A percentile compares a stretch with the other conserved stretches of the same genome.
Evolutionary conservation across 92 coral and sea anemone species (phyloP).

Genomic region (Phymanthus crucifer): DNA sequence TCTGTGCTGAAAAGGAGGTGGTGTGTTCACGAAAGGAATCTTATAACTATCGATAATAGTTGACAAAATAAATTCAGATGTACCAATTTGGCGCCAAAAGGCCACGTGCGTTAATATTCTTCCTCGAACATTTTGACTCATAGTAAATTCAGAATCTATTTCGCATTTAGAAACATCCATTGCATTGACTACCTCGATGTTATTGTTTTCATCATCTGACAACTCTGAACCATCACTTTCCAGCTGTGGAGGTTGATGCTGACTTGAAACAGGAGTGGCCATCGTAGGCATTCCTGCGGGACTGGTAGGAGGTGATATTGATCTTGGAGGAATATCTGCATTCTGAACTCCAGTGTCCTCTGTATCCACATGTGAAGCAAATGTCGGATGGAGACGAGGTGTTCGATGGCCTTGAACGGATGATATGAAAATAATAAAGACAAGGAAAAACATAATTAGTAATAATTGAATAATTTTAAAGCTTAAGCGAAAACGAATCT

Average conservation of each 20-base stretch:
- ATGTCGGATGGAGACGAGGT: not conserved
- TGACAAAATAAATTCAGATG: slow-evolving; percentile 16
- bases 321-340: not conserved
- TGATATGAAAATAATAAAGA: not conserved
- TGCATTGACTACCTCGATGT: not conserved
- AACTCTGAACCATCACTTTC: not conserved
- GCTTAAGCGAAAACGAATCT: no score
- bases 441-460: not conserved
- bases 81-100: slow-evolving; percentile 22
- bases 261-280: not conserved
- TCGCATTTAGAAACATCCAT: no score
- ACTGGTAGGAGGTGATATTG: not conserved
- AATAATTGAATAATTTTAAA: not conserved
- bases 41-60: slow-evolving; percentile 26
- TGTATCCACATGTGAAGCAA: not conserved
- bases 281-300: not conserved
- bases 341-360: not conserved
- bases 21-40: slow-evolving; percentile 32
- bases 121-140: slow-evolving; percentile 17
- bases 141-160: no score
- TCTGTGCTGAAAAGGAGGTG: slow-evolving; percentile 3
- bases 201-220: not conserved
- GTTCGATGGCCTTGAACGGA: slow-evolving; percentile 4
- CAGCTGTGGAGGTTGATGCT: not conserved
- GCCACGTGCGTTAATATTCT: slow-evolving; percentile 24